Evolutionary conservation across 2,797 vertebrate genomes (phyloP), one percentile per base, ranked within the genome.

Genomic region (Sebastes wilsoni): DNA sequence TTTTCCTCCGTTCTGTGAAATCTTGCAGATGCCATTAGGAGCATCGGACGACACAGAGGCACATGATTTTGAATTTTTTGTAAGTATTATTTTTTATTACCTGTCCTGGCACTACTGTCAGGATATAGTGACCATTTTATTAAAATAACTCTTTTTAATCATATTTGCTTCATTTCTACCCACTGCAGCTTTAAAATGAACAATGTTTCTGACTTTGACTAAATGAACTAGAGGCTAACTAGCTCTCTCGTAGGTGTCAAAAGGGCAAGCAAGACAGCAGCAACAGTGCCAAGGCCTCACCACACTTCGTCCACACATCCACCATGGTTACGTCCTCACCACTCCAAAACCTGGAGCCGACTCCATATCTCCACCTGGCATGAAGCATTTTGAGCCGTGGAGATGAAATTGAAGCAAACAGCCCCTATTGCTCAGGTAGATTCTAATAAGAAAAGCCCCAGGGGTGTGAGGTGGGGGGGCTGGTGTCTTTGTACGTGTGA

Each of bases 361-460:
- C 79, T 83, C 73, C 55, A 42, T 80, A 80, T 84, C 66, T 81
- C 38, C 64, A 74, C 36, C 18, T 79, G 81, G 58, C 80, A 78
- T 59, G 55, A 71, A 56, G 56, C 52, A 72, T 76, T 68, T 46
- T 72, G 64, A 81, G 71, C 66, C 9, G n/a, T 10, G 38, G 61
- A 59, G 78, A 72, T 58, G 27, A 52, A 82, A 85, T 82, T 66
- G 71, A 75, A 82, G 65, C 4, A 1, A 84, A 77, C 84, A 86
- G 62, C 52, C 30, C 64, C 68, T 78, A 72, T 82, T 85, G 72
- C 74, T 80, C 66, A 71, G 81, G 78, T 76, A 83, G 62, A 32
- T 54, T 84, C 64, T 61, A 75, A 87, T 85, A 82, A 82, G 80
- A 77, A 76, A 86, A 77, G 8, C 79, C 61, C 71, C 61, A 6